These are phyloP conservation scores for Colinus virginianus DNA, from an alignment of 2,113 vertebrate genomes.

Conservation along the genomic window DNA sequence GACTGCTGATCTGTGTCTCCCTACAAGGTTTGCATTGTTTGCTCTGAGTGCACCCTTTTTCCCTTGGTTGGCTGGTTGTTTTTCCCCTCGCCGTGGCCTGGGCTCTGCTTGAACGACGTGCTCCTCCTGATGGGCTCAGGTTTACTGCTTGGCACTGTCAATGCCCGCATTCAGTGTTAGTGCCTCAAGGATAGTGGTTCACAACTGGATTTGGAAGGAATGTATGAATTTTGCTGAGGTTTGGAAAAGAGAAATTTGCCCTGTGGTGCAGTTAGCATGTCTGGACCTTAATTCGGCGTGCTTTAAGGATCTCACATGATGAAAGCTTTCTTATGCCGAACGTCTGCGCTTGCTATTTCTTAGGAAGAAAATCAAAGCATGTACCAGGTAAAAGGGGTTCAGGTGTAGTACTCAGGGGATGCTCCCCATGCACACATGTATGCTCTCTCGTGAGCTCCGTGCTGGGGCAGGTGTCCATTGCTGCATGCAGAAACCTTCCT, in stretches of 20 bases:
- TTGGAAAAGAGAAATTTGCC: neutral
- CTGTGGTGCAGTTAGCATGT: neutral
- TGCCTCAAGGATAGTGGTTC: neutral
- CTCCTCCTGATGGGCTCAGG: neutral
- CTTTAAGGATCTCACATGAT: neutral
- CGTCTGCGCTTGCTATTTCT: accelerated
- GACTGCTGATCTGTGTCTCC: neutral
- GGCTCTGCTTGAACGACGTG: neutral
- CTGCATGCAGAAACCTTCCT: neutral
- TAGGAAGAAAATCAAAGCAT: neutral
- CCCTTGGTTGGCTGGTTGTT: too few relatives aligned
- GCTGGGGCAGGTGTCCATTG: neutral
- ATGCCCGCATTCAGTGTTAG: neutral
- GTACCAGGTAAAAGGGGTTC: accelerated
- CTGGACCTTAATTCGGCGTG: neutral
- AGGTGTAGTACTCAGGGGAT: neutral
- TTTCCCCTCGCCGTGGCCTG: accelerated
- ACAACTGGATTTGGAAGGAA: neutral
- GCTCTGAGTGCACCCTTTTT: neutral
- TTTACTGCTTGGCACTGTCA: neutral
- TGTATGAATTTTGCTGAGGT: neutral
- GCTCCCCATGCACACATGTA: accelerated
- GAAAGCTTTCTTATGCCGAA: neutral
- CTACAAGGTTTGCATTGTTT: neutral
- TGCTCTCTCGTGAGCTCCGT: accelerated